A percentile compares a stretch with the other conserved stretches of the same genome.
Conservation (phyloP, 2,888 invertebrate species). For the Diaphora mendica region DNA sequence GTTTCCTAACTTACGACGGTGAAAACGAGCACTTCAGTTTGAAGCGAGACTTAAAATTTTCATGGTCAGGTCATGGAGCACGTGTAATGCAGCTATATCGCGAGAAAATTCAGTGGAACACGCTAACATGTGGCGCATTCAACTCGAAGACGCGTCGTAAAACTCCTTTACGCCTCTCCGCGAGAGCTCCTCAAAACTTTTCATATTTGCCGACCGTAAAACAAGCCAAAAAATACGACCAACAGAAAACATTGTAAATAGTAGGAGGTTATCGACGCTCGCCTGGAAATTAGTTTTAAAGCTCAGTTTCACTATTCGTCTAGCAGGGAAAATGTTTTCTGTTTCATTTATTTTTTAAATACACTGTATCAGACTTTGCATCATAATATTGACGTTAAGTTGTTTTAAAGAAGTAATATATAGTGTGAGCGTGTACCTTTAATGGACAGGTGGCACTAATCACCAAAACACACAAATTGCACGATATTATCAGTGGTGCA, state of each 20-base stretch:
- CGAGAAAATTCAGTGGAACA: constrained; percentile 75
- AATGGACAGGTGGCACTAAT: constrained; percentile 47
- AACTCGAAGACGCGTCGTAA: constrained; percentile 84
- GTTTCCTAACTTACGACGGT: constrained; percentile 53
- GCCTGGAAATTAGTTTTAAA: constrained; percentile 80
- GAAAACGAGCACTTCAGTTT: constrained; percentile 69
- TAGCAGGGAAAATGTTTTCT: constrained; percentile 72
- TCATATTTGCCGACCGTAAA: constrained; percentile 85
- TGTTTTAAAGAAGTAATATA: constrained; percentile 5
- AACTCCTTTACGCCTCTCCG: constrained; percentile 82
- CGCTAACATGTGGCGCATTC: constrained; percentile 82
- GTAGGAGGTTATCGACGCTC: constrained; percentile 78
- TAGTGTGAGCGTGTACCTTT: constrained; percentile 13
- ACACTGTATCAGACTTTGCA: constrained; percentile 2
- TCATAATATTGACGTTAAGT: constrained; percentile 7
- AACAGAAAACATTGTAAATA: constrained; percentile 85
- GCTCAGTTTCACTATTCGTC: constrained; percentile 78
- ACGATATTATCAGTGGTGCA: constrained; percentile 40
- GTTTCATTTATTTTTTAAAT: constrained; percentile 16
- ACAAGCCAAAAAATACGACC: constrained; percentile 85
- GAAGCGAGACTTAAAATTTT: constrained; percentile 78
- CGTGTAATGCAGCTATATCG: constrained; percentile 81
- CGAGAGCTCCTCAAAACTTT: constrained; percentile 84
- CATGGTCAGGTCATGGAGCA: constrained; percentile 82
- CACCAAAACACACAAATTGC: constrained; percentile 51